These are phyloP conservation scores for Poecilia latipinna DNA, from an alignment of 2,113 vertebrate species.

Conservation along the genomic window DNA sequence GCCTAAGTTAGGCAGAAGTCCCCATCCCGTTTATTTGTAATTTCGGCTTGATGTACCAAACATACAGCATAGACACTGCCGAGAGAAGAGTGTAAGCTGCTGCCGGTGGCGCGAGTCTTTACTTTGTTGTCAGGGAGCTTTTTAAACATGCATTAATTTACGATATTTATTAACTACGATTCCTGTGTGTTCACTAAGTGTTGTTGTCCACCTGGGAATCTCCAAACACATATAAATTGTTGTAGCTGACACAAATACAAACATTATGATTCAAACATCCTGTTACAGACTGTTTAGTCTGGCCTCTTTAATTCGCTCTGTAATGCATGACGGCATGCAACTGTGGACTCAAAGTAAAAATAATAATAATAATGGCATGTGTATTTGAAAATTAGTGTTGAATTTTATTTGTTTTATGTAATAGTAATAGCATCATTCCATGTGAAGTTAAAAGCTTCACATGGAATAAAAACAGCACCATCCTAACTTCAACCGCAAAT, in stretches of 20 bases:
- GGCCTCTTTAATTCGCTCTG: not conserved
- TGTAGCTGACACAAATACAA: not conserved
- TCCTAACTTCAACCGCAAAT: slow-evolving; percentile 15
- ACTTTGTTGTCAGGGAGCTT: too few species aligned
- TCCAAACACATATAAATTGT: not conserved
- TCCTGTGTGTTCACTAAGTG: not conserved
- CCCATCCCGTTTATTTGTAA: too few species aligned
- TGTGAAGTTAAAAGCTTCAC: not conserved
- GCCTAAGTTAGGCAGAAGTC: too few species aligned
- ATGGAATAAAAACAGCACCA: not conserved
- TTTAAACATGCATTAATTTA: not conserved
- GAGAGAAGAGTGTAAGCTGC: too few species aligned
- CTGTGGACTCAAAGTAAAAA: not conserved
- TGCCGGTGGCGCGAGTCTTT: too few species aligned
- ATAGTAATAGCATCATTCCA: not conserved
- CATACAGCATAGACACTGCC: too few species aligned
- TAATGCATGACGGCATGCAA: not conserved
- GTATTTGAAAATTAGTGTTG: not conserved
- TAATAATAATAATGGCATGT: not conserved
- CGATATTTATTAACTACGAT: too few species aligned
- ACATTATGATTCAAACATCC: slow-evolving; percentile 7
- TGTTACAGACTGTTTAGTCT: slow-evolving; percentile 45
- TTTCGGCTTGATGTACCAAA: too few species aligned
- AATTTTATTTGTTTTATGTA: not conserved
- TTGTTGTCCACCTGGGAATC: not conserved